Base-by-base conservation (phyloP, 2,797 vertebrate species). In the Pristis pectinata region DNA sequence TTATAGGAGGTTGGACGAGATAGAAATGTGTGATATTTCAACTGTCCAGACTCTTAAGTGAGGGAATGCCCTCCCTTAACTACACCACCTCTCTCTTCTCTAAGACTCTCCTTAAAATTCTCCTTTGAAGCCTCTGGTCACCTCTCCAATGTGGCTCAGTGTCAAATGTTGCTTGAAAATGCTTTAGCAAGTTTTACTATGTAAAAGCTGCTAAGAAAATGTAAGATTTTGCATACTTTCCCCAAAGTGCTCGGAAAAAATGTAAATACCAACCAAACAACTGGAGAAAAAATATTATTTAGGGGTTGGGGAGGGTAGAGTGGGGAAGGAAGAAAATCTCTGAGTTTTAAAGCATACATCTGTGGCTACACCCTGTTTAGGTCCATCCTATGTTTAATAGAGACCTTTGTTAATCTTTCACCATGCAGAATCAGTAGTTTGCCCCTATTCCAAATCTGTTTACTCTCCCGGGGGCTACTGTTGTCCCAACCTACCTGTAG, bases 401-500 rank as follows among this genome's bases (percentile, higher is more conserved):
- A n/a, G 24, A 74, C 74, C 70, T 76, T 94, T 70, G 89, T 41
- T 64, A 41, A 92, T 67, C 70, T 76, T 94, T 30, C 70, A 74
- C 67, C 72, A 41, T 76, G 37, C 70, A 76, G 9, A 53, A 70
- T 94, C 44, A 74, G 92, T 76, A 74, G 44, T 94, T 76, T 3
- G 2, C 92, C 44, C 92, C 92, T 6, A 53, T 74, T 74, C 70
- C n/a, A 56, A 34, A 13, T 7, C 53, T 7, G 2, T 37, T 61
- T 74, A 94, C 70, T 53, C 49, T 49, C 27, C 6, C 41, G 53
- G 30, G 0, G 70, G 70, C 70, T 74, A 44, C 44, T 22, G 24
- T 91, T 74, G 44, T 34, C 27, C 44, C 44, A 94, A 74, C 87
- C 87, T 91, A 91, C 87, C 87, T 91, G n/a, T 53, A 56, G 27